Evolutionary conservation across 2,113 vertebrate species (phyloP).

Genomic region (Otis tarda): DNA sequence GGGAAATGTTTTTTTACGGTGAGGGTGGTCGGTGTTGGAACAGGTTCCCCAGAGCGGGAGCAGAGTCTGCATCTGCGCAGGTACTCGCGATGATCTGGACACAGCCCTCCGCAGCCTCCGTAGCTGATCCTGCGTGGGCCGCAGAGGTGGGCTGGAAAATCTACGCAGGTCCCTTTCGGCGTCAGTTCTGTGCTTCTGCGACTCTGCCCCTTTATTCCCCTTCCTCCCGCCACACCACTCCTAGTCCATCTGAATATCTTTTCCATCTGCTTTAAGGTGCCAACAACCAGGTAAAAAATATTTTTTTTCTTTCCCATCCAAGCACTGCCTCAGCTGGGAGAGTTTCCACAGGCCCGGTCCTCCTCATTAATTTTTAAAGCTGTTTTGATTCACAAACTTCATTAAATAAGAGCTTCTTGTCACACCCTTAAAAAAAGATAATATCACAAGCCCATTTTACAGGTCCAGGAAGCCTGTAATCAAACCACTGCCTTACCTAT

Average conservation of each 20-base stretch:
- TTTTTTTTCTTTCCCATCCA: background rate
- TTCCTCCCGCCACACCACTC: background rate
- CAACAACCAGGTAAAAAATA: accelerated
- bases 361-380: background rate
- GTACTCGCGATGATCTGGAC: accelerated
- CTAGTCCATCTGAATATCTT: background rate
- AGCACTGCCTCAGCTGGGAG: background rate
- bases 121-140: background rate
- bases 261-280: background rate
- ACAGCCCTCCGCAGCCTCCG: background rate
- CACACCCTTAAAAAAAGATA: constrained; percentile 48
- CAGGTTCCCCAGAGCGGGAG: background rate
- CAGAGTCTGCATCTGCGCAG: background rate
- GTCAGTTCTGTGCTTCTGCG: background rate
- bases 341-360: background rate
- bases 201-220: background rate
- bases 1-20: background rate
- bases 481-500: background rate
- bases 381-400: constrained; percentile 35
- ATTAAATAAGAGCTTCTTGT: constrained; percentile 20
- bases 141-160: background rate
- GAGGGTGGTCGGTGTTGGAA: accelerated
- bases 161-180: background rate
- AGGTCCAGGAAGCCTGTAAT: constrained; percentile 9
- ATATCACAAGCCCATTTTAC: constrained; percentile 21